These are phyloP conservation scores for Drymodes brunneopygia DNA, from an alignment of 2,113 vertebrate species.

Conservation along the genomic window DNA sequence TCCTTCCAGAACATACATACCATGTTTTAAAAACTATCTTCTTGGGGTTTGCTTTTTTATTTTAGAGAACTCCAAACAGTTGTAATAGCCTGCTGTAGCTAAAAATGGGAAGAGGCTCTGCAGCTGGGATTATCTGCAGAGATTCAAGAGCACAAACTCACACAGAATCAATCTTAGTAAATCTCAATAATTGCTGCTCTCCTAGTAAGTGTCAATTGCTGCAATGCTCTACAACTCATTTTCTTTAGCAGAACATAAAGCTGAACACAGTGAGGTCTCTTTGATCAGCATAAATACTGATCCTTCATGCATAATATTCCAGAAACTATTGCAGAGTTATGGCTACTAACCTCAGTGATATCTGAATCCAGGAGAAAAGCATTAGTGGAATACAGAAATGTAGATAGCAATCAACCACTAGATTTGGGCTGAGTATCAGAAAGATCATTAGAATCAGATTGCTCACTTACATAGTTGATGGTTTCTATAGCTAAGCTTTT, in stretches of 20 bases:
- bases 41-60: neutral
- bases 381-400: neutral
- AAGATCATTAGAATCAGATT: neutral
- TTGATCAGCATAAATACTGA: neutral
- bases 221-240: neutral
- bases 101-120: neutral
- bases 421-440: neutral
- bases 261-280: neutral
- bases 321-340: neutral
- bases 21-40: neutral
- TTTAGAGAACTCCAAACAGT: neutral
- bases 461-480: neutral
- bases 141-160: neutral
- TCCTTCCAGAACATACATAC: neutral
- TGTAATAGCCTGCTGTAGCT: neutral
- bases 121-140: neutral
- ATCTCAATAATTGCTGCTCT: neutral
- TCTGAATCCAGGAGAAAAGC: neutral
- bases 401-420: neutral
- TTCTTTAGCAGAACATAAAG: neutral
- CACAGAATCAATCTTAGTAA: neutral
- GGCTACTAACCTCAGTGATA: neutral
- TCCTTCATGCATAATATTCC: neutral
- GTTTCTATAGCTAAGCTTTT: neutral
- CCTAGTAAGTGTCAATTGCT: neutral